A percentile compares a stretch with the other conserved stretches of the same genome.
phyloP scores from a whole-genome alignment of 2,113 vertebrate genomes.

The Pygoscelis adeliae region DNA sequence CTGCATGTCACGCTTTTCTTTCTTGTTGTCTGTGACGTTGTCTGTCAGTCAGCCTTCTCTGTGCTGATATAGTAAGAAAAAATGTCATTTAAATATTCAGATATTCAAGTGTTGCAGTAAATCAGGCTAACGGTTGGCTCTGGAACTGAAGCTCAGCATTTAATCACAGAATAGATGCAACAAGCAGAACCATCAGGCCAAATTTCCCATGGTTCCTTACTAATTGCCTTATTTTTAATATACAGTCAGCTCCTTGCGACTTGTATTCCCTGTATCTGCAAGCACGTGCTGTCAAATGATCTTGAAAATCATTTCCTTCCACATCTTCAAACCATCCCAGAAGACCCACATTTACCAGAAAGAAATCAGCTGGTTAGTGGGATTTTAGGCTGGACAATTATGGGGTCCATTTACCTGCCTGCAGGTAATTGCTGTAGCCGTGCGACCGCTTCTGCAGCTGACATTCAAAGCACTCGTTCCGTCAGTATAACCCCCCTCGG shows the following conservation, averaged over 20 bases:
- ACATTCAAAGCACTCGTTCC: not conserved
- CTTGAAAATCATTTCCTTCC: not conserved
- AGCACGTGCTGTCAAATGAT: not conserved
- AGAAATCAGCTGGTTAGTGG: not conserved
- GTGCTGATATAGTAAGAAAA: slow-evolving; percentile 1
- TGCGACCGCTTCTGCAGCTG: not conserved
- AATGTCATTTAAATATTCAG: slow-evolving; percentile 6
- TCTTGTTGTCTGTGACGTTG: not conserved
- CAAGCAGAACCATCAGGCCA: not conserved
- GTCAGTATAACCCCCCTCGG: not conserved
- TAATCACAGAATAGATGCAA: not conserved
- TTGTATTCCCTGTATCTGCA: not conserved
- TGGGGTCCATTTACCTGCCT: not conserved
- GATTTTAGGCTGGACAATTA: not conserved
- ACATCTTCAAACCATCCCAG: not conserved
- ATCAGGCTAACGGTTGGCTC: slow-evolving; percentile 3
- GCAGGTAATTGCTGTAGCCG: not conserved
- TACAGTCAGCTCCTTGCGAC: not conserved
- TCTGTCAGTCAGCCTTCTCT: not conserved
- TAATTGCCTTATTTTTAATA: slow-evolving; percentile 13
- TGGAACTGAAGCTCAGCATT: not conserved
- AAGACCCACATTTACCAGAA: not conserved
- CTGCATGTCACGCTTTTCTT: not conserved
- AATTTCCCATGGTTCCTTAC: not conserved
- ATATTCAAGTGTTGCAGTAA: not conserved